Base-by-base conservation (phyloP, 2,797 vertebrate species). In the Malacoraja senta region DNA sequence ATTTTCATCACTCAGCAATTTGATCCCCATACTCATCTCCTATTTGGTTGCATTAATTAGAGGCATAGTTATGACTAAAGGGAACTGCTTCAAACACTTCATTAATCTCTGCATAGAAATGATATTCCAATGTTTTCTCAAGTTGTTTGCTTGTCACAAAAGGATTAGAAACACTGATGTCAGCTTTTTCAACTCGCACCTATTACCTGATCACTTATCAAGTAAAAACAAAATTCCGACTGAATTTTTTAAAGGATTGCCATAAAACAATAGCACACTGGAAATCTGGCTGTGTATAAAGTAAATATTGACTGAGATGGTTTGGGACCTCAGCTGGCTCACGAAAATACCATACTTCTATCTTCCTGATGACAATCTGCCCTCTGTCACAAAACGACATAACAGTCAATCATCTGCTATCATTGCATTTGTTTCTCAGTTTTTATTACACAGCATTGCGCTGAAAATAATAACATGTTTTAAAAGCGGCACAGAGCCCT, bases 401-500 rank as follows among this genome's bases (percentile, higher is more conserved):
- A 38, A 38, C 38, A 74, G 90, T 74, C 71, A 92, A 74, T 76
- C 24, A 53, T 74, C 90, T 29, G 90, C 44, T 72, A 74, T 72
- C 90, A 92, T 44, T 76, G 90, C 24, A 92, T 92, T 92, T 58
- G 38, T 53, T 72, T 92, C 38, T 53, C 17, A n/a, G 35, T 53
- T 21, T 74, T 92, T 74, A 76, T 74, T 72, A 53, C 21, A 72
- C 35, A 91, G 21, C 21, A 7, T 76, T 58, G 90, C 8, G 35
- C 24, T 44, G 35, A 74, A 92, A 92, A 38, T 53, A 92, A 92
- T 92, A 92, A 92, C 58, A n/a, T 21, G 12, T 76, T 76, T 92
- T 92, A 29, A 74, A 92, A 92, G 84, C 68, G 84, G 84, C 15
- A 24, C 84, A 76, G 71, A 71, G 9, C 24, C 38, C 44, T 58